phyloP scores from a whole-genome alignment of 37 sponge, comb jelly and placozoan genomes.

The Cladorhizidae sp. region DNA sequence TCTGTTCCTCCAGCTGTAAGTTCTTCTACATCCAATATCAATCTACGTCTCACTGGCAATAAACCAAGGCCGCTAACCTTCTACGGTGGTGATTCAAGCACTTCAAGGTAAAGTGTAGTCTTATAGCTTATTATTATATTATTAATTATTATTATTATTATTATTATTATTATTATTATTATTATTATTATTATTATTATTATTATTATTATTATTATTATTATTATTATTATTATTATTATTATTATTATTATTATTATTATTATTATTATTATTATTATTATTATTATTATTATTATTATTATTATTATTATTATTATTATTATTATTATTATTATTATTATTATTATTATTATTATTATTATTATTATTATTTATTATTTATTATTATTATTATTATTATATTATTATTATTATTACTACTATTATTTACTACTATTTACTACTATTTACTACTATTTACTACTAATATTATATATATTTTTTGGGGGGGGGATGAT shows the following conservation, averaged over 20 bases:
- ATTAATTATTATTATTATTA: background rate
- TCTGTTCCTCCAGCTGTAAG: background rate
- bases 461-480: too few species aligned
- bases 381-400: background rate
- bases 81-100: too few species aligned
- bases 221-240: too few species aligned
- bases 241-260: too few species aligned
- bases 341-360: too few species aligned
- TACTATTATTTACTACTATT: too few species aligned
- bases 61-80: background rate
- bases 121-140: background rate
- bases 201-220: background rate
- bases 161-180: background rate
- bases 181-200: background rate
- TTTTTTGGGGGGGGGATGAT: too few species aligned
- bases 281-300: too few species aligned
- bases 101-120: background rate
- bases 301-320: too few species aligned
- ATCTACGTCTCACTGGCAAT: background rate
- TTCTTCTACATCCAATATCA: background rate
- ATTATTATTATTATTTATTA: background rate
- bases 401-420: background rate
- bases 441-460: background rate
- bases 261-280: too few species aligned
- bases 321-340: too few species aligned